Evolutionary conservation across 1,140 invertebrate genomes (phyloP).

Genomic region (Sesamia nonagrioides): DNA sequence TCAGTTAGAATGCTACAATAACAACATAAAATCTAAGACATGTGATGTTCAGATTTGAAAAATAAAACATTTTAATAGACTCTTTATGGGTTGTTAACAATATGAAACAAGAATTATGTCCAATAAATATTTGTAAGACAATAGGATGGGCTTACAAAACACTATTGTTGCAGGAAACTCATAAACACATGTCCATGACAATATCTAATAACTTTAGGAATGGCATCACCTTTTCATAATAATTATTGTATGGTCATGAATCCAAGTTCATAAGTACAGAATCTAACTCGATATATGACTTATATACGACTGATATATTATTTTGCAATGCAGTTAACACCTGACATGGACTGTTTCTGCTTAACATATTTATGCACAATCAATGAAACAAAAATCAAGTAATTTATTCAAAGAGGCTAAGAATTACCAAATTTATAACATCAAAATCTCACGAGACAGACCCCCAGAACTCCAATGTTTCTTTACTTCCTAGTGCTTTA

Average conservation of each 20-base stretch:
- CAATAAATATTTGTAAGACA: slow-evolving; percentile 24
- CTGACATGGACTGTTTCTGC: not conserved
- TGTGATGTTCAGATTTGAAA: not conserved
- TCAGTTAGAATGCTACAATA: too few relatives aligned
- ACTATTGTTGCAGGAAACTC: slow-evolving; percentile 38
- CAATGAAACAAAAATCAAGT: too few relatives aligned
- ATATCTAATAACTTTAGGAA: slow-evolving; percentile 19
- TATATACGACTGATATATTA: not conserved
- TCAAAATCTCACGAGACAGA: too few relatives aligned
- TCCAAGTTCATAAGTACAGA: not conserved
- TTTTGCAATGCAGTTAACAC: not conserved
- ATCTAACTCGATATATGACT: not conserved
- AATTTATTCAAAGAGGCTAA: too few relatives aligned
- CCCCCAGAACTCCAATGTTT: too few relatives aligned
- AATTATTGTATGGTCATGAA: not conserved
- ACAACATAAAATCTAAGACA: not conserved
- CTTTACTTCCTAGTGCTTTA: too few relatives aligned
- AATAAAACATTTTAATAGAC: slow-evolving; percentile 15
- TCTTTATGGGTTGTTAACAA: slow-evolving; percentile 23
- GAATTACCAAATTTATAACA: too few relatives aligned
- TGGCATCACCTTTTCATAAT: slow-evolving; percentile 19
- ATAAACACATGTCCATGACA: slow-evolving; percentile 19
- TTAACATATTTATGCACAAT: too few relatives aligned
- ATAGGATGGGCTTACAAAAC: slow-evolving; percentile 5
- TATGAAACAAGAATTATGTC: slow-evolving; percentile 10